These are phyloP conservation scores for Heteractis magnifica DNA, from an alignment of 92 coral and sea anemone genomes.

Conservation along the genomic window DNA sequence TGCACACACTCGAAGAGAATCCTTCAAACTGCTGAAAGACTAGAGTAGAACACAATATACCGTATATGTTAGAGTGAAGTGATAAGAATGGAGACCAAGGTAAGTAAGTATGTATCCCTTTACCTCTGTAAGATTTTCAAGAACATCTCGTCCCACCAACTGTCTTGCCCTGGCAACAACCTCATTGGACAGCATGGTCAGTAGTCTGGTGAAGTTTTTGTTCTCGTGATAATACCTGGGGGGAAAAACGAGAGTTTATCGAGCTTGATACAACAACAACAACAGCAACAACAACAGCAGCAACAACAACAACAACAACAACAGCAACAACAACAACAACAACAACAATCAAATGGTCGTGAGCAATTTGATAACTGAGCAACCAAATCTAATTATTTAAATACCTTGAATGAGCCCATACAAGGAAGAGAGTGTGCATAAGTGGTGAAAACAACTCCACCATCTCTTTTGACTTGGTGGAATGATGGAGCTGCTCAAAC, in stretches of 20 bases:
- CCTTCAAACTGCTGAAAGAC: slow-evolving; percentile 95
- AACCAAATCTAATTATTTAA: background rate
- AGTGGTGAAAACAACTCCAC: slow-evolving; percentile 78
- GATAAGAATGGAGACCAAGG: no score
- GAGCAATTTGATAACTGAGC: background rate
- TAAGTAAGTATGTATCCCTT: background rate
- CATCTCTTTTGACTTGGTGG: slow-evolving; percentile 81
- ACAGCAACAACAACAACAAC: no score
- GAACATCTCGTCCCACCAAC: slow-evolving; percentile 81
- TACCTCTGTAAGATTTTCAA: slow-evolving; percentile 87
- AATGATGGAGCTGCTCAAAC: slow-evolving; percentile 91
- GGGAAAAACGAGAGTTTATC: background rate
- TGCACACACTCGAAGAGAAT: slow-evolving; percentile 96
- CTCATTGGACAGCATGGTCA: slow-evolving; percentile 94
- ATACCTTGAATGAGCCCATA: slow-evolving; percentile 95
- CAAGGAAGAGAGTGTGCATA: slow-evolving; percentile 93
- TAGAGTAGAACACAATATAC: slow-evolving; percentile 14
- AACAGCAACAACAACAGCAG: no score
- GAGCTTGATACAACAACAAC: no score
- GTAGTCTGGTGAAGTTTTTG: slow-evolving; percentile 76
- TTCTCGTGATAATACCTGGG: slow-evolving; percentile 90
- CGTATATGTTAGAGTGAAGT: no score
- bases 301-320: no score
- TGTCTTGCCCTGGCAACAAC: slow-evolving; percentile 89
- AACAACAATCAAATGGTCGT: no score